A percentile compares a stretch with the other conserved stretches of the same genome.
phyloP scores from a whole-genome alignment of 1,140 invertebrate species.

The Ceratina calcarata region DNA sequence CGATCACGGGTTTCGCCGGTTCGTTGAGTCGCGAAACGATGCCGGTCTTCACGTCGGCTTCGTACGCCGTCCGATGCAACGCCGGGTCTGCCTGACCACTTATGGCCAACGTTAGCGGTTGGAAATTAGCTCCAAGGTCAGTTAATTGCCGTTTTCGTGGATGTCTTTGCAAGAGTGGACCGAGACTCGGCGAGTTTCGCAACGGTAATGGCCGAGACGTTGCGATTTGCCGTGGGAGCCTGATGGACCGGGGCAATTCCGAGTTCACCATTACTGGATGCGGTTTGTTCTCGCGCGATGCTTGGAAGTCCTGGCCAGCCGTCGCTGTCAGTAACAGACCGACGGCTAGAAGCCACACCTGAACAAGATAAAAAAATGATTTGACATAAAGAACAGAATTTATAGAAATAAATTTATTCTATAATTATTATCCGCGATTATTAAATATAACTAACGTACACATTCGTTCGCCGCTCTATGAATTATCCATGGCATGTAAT shows the following conservation, averaged over 20 bases:
- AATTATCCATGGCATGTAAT: too few relatives aligned
- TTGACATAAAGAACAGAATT: neutral
- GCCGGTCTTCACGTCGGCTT: neutral
- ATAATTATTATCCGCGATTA: too few relatives aligned
- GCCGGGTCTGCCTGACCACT: conserved; percentile 15
- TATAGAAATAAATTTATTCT: too few relatives aligned
- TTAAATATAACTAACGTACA: too few relatives aligned
- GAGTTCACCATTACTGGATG: conserved; percentile 16
- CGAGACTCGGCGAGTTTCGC: conserved; percentile 24
- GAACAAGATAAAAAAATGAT: neutral
- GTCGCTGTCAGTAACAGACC: conserved; percentile 61
- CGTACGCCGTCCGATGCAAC: conserved; percentile 18
- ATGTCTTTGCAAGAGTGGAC: conserved; percentile 44
- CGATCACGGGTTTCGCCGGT: conserved; percentile 35
- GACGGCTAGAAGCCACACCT: conserved; percentile 69
- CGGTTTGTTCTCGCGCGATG: conserved; percentile 56
- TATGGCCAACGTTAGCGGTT: conserved; percentile 32
- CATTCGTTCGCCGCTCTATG: too few relatives aligned
- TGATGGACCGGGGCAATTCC: conserved; percentile 38
- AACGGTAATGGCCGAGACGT: conserved; percentile 34
- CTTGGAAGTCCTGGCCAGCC: conserved; percentile 65
- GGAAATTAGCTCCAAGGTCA: conserved; percentile 50
- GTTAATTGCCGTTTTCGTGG: conserved; percentile 67
- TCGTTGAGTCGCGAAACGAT: conserved; percentile 21
- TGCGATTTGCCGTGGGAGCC: conserved; percentile 43